These are phyloP conservation scores for Helicolenus hilgendorfi DNA, from an alignment of 2,797 vertebrate species.

Conservation along the genomic window DNA sequence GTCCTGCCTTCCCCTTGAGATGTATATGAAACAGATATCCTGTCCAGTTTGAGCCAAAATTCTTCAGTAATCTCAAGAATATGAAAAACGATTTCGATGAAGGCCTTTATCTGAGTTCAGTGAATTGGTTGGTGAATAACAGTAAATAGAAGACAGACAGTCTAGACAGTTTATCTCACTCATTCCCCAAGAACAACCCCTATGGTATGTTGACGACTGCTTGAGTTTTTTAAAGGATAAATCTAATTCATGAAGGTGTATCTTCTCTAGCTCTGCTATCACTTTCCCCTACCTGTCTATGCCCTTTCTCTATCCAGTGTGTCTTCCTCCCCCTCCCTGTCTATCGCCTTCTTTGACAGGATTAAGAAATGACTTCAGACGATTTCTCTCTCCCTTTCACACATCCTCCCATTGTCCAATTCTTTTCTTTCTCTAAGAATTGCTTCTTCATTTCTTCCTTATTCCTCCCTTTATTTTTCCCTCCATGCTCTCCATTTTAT, in stretches of 20 bases:
- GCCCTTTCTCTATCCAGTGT: not conserved
- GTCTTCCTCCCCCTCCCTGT: slow-evolving; percentile 24
- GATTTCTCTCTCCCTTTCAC: slow-evolving; percentile 53
- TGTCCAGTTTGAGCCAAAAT: not conserved
- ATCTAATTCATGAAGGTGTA: not conserved
- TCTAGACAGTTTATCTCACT: not conserved
- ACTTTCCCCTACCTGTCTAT: slow-evolving; percentile 39
- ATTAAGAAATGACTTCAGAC: slow-evolving; percentile 68
- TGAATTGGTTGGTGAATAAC: slow-evolving; percentile 2
- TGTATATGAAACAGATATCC: not conserved
- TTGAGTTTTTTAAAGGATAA: not conserved
- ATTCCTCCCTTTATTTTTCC: slow-evolving; percentile 36
- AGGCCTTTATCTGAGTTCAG: not conserved
- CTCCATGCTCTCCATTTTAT: slow-evolving; percentile 42
- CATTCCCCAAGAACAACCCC: not conserved
- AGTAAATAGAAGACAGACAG: not conserved
- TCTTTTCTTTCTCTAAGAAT: slow-evolving; percentile 57
- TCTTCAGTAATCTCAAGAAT: not conserved
- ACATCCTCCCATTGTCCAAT: slow-evolving; percentile 37
- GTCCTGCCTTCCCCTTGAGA: not conserved
- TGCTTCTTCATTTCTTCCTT: slow-evolving; percentile 51
- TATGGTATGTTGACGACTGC: not conserved
- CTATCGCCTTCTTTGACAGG: slow-evolving; percentile 44
- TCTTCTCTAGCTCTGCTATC: slow-evolving; percentile 14
- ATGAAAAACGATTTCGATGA: not conserved